Base-by-base conservation (phyloP, 1,140 invertebrate genomes). In the Globodera rostochiensis region DNA sequence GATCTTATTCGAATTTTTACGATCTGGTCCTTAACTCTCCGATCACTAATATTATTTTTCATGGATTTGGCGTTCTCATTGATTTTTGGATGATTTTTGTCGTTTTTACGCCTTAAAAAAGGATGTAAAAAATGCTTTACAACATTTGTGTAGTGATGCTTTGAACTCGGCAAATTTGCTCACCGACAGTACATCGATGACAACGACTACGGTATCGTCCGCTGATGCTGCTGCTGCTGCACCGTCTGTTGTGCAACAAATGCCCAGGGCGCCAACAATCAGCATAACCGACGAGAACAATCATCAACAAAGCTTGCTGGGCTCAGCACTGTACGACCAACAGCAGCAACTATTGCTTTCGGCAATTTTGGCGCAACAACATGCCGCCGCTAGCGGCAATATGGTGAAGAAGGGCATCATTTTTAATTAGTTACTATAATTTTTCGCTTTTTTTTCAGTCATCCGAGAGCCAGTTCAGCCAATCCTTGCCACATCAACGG, bases 271-370 rank as follows among this genome's bases (percentile, higher is more conserved):
- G n/a, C 88, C 87, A 11, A 86, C 80, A 46, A 89, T 88, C 45
- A 88, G 81, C 69, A 87, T 88, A 50, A 90, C 89, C 0, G 87
- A 90, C 64, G 89, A 89, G 70, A 81, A 90, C 73, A 88, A 90
- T 74, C 85, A 80, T 46, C 84, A 83, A 46, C 74, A 83, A 47
- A 66, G 83, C 47, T 64, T 88, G 7, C 79, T 82, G n/a, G 77
- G 70, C 60, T 53, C 60, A 4, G 47, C 74, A 49, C 46, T 67
- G 79, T n/a, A 80, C 71, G 73, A 77, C 13, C 78, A 86, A 21
- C 76, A 84, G 74, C 71, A 77, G 5, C 69, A 77, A 64, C 60
- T 45, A 50, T 53, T 67, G 49, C 45, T 46, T 64, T 60, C 74
- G 3, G 36, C 49, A 45, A 36, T 57, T 67, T 45, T 49, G 45